Conservation (phyloP, 2,113 vertebrate species). For the Crotalus horridus region DNA sequence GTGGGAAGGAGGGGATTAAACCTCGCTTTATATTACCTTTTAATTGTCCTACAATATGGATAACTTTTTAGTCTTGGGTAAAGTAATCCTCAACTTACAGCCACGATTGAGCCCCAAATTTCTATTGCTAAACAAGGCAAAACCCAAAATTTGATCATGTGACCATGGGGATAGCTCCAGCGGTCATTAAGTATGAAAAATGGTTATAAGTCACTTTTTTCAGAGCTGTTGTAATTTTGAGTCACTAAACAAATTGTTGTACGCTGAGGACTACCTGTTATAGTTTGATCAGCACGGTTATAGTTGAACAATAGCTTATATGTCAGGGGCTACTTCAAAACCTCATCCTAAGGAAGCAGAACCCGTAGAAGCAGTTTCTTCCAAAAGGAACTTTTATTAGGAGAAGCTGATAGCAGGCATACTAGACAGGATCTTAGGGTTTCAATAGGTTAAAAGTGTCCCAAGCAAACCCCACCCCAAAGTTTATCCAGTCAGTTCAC, state of each 20-base stretch:
- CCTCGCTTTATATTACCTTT: neutral
- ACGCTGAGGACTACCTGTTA: neutral
- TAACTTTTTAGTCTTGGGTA: neutral
- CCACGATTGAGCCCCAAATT: neutral
- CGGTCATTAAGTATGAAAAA: neutral
- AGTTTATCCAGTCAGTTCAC: no score
- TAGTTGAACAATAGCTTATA: neutral
- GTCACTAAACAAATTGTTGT: neutral
- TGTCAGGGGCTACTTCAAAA: no score
- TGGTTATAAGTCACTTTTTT: neutral
- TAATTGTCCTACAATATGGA: neutral
- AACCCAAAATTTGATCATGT: neutral
- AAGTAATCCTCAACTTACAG: neutral
- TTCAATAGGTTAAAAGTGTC: no score
- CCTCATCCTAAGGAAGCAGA: no score
- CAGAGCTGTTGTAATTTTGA: neutral
- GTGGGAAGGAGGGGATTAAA: neutral
- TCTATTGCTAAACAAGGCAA: neutral
- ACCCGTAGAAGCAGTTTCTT: no score
- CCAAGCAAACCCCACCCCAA: no score
- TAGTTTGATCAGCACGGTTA: neutral
- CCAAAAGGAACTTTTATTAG: no score
- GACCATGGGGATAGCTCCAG: neutral
- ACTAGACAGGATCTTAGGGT: no score
- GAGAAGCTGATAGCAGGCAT: no score